Evolutionary conservation across 2,888 invertebrate genomes (phyloP).

Genomic region (Andrena hattorfiana): DNA sequence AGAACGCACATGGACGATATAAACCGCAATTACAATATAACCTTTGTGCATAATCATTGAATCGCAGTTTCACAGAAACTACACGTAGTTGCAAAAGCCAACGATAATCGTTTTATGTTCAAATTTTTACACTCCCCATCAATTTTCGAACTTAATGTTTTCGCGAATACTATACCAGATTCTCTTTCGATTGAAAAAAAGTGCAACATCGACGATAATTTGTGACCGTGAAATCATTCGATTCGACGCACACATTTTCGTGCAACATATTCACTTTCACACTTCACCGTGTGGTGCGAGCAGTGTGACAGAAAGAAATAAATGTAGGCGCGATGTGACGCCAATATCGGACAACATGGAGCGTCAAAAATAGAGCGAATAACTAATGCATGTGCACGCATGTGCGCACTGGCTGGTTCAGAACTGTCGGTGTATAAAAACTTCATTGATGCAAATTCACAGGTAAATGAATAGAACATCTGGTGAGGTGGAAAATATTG

Average conservation of each 20-base stretch:
- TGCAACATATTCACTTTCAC: constrained; percentile 8
- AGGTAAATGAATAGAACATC: too few species aligned
- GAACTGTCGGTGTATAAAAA: not conserved
- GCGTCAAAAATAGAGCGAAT: constrained; percentile 18
- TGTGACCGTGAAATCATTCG: not conserved
- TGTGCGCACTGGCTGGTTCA: not conserved
- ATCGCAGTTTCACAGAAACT: not conserved
- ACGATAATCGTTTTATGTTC: not conserved
- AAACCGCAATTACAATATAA: constrained; percentile 24
- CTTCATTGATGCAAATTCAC: too few species aligned
- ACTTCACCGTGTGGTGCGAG: not conserved
- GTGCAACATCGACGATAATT: not conserved
- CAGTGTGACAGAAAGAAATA: constrained; percentile 18
- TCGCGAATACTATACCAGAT: not conserved
- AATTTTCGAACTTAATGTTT: not conserved
- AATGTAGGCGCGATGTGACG: not conserved
- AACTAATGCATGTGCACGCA: not conserved
- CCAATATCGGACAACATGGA: not conserved
- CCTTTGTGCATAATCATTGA: constrained; percentile 31
- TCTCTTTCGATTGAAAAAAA: not conserved
- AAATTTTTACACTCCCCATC: constrained; percentile 3
- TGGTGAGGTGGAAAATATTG: not conserved
- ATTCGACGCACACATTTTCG: not conserved
- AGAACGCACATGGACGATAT: not conserved
- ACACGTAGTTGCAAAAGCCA: not conserved